Percentiles rank a stretch among this genome's conserved stretches.
Conservation (phyloP, 2,797 vertebrate genomes). For the Gallirallus australis region DNA sequence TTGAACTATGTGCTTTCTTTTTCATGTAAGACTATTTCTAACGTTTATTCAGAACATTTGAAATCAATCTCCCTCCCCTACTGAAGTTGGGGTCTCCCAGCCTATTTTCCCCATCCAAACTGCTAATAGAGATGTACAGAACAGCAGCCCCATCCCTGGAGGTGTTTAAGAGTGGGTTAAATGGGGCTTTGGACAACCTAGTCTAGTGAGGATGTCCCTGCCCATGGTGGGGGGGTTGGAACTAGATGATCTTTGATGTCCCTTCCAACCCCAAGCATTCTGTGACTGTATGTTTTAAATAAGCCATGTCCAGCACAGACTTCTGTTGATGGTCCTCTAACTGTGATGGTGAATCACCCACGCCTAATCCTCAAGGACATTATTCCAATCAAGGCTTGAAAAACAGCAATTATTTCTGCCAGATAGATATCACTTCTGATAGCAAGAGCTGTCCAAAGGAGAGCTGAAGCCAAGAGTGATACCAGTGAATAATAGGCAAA, state of each 20-base stretch:
- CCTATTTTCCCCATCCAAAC: not conserved
- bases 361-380: not conserved
- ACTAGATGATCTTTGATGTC: too few relatives aligned
- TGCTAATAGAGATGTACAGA: not conserved
- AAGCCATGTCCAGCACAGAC: not conserved
- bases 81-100: not conserved
- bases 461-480: slow-evolving; percentile 18
- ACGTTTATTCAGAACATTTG: not conserved
- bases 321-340: not conserved
- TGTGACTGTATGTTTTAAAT: not conserved
- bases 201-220: too few relatives aligned
- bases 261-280: too few relatives aligned
- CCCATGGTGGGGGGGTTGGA: too few relatives aligned
- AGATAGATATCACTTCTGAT: not conserved
- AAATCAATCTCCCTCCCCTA: not conserved
- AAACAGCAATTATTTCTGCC: slow-evolving; percentile 31
- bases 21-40: not conserved
- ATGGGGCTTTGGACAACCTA: too few relatives aligned
- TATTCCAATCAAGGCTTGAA: not conserved
- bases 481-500: not conserved
- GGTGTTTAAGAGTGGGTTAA: too few relatives aligned
- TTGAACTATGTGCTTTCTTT: not conserved
- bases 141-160: too few relatives aligned
- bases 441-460: not conserved
- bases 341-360: not conserved